Evolutionary conservation across 2,113 vertebrate species (phyloP).

Genomic region (Campylomormyrus tamandua): DNA sequence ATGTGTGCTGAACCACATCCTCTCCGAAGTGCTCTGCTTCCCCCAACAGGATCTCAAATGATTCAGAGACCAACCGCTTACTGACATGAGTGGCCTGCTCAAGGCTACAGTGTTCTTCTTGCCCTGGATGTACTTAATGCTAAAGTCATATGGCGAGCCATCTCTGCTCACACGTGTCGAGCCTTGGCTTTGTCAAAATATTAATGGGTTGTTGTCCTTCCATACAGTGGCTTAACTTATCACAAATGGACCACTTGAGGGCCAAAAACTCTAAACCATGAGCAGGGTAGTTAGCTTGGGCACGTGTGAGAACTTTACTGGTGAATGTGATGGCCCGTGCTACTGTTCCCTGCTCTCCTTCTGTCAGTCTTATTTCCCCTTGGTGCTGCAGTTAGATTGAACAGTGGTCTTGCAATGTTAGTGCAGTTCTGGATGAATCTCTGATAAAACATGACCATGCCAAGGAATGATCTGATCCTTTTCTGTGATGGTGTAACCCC

Average conservation of each 20-base stretch:
- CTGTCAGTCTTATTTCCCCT: background rate
- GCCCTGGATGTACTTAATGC: constrained; percentile 6
- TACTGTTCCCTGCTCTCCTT: background rate
- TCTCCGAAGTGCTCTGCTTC: background rate
- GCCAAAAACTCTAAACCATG: constrained; percentile 14
- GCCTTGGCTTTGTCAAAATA: constrained; percentile 5
- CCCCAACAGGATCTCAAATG: background rate
- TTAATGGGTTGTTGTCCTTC: background rate
- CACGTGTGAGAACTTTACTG: background rate
- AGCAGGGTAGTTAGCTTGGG: background rate
- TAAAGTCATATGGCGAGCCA: background rate
- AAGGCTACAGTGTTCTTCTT: background rate
- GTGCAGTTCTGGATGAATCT: constrained; percentile 4
- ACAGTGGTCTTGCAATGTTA: constrained; percentile 8
- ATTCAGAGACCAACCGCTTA: background rate
- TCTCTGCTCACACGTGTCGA: constrained; percentile 9
- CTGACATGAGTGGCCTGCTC: background rate
- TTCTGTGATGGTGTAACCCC: background rate
- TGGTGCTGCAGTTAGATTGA: background rate
- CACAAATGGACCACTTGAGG: background rate
- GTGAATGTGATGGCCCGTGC: background rate
- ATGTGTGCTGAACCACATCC: background rate
- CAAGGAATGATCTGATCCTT: constrained; percentile 14
- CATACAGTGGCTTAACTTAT: constrained; percentile 15
- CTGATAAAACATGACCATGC: constrained; percentile 21